Conservation (phyloP, 2,113 vertebrate species). For the Hoplias malabaricus region DNA sequence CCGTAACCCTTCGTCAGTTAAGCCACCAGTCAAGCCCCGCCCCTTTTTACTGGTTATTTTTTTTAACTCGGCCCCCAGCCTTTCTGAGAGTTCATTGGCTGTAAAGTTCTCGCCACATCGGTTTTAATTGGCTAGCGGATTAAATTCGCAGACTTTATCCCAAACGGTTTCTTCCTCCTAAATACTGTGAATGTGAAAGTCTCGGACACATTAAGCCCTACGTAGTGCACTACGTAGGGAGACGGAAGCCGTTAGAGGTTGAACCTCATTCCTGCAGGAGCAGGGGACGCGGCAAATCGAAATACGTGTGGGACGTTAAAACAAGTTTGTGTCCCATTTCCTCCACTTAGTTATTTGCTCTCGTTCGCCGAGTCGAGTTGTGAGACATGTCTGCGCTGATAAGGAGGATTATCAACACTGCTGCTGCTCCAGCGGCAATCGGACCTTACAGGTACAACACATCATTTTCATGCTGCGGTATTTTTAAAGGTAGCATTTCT, state of each 20-base stretch:
- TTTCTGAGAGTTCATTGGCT: background rate
- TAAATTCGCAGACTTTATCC: too few relatives aligned
- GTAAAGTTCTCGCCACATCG: too few relatives aligned
- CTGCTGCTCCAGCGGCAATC: slow-evolving; percentile 66
- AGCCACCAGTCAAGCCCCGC: background rate
- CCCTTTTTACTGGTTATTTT: background rate
- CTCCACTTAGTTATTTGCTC: background rate
- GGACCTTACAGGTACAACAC: slow-evolving; percentile 71
- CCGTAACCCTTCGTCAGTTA: background rate
- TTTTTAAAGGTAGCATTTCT: background rate
- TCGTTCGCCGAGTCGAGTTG: background rate
- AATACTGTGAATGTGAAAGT: too few relatives aligned
- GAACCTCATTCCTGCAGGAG: too few relatives aligned
- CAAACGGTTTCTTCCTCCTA: too few relatives aligned
- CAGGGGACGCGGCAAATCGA: background rate
- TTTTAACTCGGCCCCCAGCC: too few relatives aligned
- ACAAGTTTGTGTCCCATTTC: background rate
- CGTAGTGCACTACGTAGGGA: too few relatives aligned
- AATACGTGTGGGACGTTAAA: background rate
- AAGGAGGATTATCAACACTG: slow-evolving; percentile 60
- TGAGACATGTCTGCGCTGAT: slow-evolving; percentile 38
- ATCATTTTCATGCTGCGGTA: background rate
- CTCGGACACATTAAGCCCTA: too few relatives aligned
- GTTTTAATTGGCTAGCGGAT: background rate
- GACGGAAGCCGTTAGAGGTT: too few relatives aligned